phyloP scores from a whole-genome alignment of 2,797 vertebrate genomes.

The Catamblyrhynchus diadema region DNA sequence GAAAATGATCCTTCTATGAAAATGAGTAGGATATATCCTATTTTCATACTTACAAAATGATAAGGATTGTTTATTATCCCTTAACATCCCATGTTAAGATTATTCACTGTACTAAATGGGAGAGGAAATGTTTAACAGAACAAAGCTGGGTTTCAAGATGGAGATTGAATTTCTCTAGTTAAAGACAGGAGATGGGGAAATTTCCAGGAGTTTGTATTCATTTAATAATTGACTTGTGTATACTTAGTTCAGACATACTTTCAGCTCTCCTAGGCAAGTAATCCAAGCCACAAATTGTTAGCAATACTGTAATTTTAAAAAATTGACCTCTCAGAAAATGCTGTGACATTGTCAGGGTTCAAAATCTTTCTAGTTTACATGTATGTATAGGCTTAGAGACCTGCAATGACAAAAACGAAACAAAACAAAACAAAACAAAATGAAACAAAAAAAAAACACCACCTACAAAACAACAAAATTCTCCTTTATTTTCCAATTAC shows the following conservation, averaged over 20 bases:
- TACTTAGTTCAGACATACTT: neutral
- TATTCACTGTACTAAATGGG: neutral
- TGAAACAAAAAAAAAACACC: too few relatives aligned
- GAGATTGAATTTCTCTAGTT: neutral
- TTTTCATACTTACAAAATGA: neutral
- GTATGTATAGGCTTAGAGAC: neutral
- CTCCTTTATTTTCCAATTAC: neutral
- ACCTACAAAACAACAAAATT: neutral
- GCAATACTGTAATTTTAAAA: neutral
- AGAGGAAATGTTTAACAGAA: neutral
- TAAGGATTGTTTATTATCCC: neutral
- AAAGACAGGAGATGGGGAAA: neutral
- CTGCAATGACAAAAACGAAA: neutral
- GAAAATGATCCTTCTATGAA: neutral
- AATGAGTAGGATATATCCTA: neutral
- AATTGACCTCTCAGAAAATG: neutral
- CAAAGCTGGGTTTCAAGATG: neutral
- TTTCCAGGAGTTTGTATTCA: neutral
- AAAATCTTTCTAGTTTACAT: neutral
- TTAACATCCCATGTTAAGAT: neutral
- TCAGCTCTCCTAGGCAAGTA: neutral
- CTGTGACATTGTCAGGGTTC: neutral
- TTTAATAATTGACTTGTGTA: neutral
- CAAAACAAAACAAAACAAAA: too few relatives aligned
- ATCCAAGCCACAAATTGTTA: neutral